phyloP scores from a whole-genome alignment of 2,113 vertebrate genomes.

The Trachemys scripta region DNA sequence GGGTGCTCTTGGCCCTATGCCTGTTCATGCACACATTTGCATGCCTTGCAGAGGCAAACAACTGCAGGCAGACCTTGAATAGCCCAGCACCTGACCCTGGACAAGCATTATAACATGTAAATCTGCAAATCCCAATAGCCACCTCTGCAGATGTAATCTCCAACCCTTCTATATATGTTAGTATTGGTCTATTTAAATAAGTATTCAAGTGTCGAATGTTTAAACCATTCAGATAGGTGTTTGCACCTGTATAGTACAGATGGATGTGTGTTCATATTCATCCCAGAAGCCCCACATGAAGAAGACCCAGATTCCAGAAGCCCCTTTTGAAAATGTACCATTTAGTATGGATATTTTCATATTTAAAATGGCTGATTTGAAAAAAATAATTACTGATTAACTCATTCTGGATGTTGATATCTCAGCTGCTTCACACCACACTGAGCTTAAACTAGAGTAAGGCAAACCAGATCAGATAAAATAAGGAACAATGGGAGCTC shows the following conservation, averaged over 20 bases:
- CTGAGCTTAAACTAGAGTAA: neutral
- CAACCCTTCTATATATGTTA: neutral
- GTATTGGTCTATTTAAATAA: neutral
- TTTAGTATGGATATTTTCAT: neutral
- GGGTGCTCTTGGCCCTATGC: neutral
- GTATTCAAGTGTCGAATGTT: neutral
- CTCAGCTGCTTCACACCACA: neutral
- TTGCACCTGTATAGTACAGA: neutral
- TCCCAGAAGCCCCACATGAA: neutral
- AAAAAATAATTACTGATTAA: neutral
- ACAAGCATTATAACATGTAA: neutral
- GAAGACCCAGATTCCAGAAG: too few relatives aligned
- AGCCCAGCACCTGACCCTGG: neutral
- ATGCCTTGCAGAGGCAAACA: rapidly evolving
- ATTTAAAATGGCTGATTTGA: neutral
- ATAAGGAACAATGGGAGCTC: neutral
- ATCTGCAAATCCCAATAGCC: neutral
- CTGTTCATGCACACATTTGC: neutral
- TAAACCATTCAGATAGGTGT: neutral
- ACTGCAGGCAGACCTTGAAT: neutral
- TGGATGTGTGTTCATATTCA: neutral
- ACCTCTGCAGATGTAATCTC: neutral
- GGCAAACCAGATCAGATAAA: neutral
- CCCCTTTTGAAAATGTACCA: neutral
- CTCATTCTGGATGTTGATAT: neutral